Evolutionary conservation across 2,888 invertebrate species (phyloP).

Genomic region (Heterodera filipjevi): DNA sequence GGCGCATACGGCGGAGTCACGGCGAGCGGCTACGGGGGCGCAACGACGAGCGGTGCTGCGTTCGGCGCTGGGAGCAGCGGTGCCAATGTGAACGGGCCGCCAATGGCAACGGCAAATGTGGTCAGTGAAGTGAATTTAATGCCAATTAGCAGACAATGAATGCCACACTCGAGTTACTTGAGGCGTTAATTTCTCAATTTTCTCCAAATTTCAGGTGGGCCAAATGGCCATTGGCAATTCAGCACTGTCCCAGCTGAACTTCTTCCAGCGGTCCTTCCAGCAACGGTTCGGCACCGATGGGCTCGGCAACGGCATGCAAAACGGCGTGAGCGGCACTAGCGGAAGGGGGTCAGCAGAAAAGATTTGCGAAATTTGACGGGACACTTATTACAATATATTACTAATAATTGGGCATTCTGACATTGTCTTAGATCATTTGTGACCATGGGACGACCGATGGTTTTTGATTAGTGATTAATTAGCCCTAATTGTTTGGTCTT

Average conservation of each 20-base stretch:
- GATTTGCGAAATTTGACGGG: not conserved
- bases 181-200: not conserved
- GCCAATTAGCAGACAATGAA: too few relatives aligned
- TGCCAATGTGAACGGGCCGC: slow-evolving; percentile 17
- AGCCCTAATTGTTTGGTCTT: too few relatives aligned
- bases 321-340: slow-evolving; percentile 36
- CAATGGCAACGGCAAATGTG: slow-evolving; percentile 36
- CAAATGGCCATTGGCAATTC: slow-evolving; percentile 39
- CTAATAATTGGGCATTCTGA: too few relatives aligned
- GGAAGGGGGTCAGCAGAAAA: slow-evolving; percentile 21
- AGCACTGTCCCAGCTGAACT: slow-evolving; percentile 39
- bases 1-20: slow-evolving; percentile 1
- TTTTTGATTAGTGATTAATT: too few relatives aligned
- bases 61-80: slow-evolving; percentile 19
- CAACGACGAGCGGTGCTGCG: slow-evolving; percentile 9
- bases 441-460: too few relatives aligned
- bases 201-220: slow-evolving; percentile 15
- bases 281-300: slow-evolving; percentile 32
- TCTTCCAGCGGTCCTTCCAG: slow-evolving; percentile 50
- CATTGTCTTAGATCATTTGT: too few relatives aligned
- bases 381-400: too few relatives aligned
- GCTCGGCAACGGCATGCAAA: slow-evolving; percentile 18
- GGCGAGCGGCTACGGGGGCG: slow-evolving; percentile 7
- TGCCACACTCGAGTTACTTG: not conserved
- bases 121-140: not conserved